A percentile compares a stretch with the other conserved stretches of the same genome.
These are phyloP conservation scores for Orthonevra nobilis DNA, from an alignment of 2,888 invertebrate genomes.

Conservation along the genomic window DNA sequence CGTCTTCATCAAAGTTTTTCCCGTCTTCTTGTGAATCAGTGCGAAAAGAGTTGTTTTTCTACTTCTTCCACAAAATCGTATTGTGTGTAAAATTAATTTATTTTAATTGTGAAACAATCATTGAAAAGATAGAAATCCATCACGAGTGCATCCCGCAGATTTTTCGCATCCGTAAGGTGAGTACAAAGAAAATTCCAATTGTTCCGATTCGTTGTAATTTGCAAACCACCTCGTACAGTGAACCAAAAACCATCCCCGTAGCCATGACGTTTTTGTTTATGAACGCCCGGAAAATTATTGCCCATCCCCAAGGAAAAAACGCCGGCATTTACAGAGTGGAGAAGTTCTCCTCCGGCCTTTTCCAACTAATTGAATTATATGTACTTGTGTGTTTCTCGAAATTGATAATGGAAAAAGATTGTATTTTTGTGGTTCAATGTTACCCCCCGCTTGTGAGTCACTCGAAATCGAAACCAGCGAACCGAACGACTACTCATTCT, in stretches of 20 bases:
- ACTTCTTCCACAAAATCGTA: slow-evolving; percentile 8
- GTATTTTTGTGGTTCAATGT: slow-evolving; percentile 5
- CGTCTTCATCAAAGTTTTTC: slow-evolving; percentile 45
- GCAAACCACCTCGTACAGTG: slow-evolving; percentile 3
- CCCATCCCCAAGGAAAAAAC: slow-evolving; percentile 39
- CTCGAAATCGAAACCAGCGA: background rate
- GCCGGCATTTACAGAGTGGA: slow-evolving; percentile 27
- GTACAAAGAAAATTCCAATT: slow-evolving; percentile 39
- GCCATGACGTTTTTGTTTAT: slow-evolving; percentile 58
- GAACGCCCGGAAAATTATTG: slow-evolving; percentile 25
- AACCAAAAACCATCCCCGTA: slow-evolving; percentile 23
- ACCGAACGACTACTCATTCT: background rate
- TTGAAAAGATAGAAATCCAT: no score
- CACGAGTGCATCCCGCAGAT: background rate
- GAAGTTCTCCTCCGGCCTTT: background rate
- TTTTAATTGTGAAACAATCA: slow-evolving; percentile 1
- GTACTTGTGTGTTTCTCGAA: no score
- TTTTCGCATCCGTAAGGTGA: slow-evolving; percentile 22
- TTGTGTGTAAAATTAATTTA: slow-evolving; percentile 39
- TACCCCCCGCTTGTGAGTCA: slow-evolving; percentile 57
- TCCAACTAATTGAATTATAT: slow-evolving; percentile 3
- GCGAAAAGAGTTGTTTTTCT: slow-evolving; percentile 50
- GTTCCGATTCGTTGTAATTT: slow-evolving; percentile 24
- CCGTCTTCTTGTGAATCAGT: slow-evolving; percentile 64
- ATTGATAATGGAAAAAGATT: no score